phyloP scores from a whole-genome alignment of 2,113 vertebrate species.

The Eulemur rufifrons region DNA sequence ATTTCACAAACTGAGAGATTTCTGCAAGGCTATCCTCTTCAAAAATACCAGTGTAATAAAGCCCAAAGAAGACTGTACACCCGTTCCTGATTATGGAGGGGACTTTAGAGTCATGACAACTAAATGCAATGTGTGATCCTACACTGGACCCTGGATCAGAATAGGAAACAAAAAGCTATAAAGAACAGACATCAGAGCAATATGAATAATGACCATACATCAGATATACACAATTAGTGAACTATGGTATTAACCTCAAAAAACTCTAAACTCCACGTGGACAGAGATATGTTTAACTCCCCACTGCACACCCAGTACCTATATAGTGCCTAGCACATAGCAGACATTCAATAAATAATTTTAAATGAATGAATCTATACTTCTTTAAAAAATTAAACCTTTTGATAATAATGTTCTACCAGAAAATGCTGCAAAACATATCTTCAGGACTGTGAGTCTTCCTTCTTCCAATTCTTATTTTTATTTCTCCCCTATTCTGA shows the following conservation, averaged over 20 bases:
- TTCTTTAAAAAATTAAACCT: background rate
- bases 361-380: background rate
- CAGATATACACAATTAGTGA: background rate
- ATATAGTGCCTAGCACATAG: background rate
- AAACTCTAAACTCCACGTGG: background rate
- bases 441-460: background rate
- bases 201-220: background rate
- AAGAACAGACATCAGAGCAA: background rate
- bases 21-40: background rate
- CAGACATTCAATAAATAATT: background rate
- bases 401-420: background rate
- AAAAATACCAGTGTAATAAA: background rate
- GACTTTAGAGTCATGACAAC: fast-evolving
- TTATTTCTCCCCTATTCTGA: background rate
- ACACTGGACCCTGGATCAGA: background rate
- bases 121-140: background rate
- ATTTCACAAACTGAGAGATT: background rate
- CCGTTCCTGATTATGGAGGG: background rate
- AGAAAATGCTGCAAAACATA: background rate
- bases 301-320: background rate
- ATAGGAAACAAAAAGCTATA: background rate
- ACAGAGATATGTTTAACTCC: background rate
- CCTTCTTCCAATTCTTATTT: background rate
- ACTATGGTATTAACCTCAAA: background rate
- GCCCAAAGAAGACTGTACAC: background rate